These are phyloP conservation scores for Myotis vivesi DNA, from an alignment of 2,797 vertebrate species.

Conservation along the genomic window DNA sequence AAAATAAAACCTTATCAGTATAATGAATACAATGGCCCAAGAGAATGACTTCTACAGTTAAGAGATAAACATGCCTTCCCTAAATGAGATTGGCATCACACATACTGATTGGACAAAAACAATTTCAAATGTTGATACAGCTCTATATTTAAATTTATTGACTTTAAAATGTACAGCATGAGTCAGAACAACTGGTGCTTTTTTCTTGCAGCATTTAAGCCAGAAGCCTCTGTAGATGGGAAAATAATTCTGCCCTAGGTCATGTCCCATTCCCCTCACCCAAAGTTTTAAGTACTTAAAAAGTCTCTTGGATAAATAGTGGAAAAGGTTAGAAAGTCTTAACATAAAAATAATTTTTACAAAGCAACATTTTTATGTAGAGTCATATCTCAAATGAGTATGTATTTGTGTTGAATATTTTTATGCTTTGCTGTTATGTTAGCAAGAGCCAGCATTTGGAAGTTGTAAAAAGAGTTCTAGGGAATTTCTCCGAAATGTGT, in stretches of 20 bases:
- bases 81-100: neutral
- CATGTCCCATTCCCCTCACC: neutral
- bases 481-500: slow-evolving; percentile 15
- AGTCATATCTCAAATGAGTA: neutral
- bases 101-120: neutral
- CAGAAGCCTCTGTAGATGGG: neutral
- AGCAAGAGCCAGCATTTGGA: neutral
- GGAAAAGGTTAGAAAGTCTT: neutral
- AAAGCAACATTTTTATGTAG: slow-evolving; percentile 1
- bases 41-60: slow-evolving; percentile 6
- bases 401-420: slow-evolving; percentile 4
- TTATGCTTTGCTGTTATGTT: neutral
- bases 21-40: neutral
- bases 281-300: slow-evolving; percentile 33
- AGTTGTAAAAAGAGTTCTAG: neutral
- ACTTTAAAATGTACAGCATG: slow-evolving; percentile 58
- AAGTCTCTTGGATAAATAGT: neutral
- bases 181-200: slow-evolving; percentile 32
- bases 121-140: neutral
- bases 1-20: neutral
- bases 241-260: slow-evolving; percentile 44
- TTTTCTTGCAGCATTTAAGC: neutral
- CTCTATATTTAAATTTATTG: slow-evolving; percentile 51
- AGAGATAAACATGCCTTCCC: neutral
- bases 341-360: slow-evolving; percentile 19